Evolutionary conservation across 2,113 vertebrate genomes (phyloP), one percentile per base, ranked within the genome.

Genomic region (Stomatorhinus ivindoensis): DNA sequence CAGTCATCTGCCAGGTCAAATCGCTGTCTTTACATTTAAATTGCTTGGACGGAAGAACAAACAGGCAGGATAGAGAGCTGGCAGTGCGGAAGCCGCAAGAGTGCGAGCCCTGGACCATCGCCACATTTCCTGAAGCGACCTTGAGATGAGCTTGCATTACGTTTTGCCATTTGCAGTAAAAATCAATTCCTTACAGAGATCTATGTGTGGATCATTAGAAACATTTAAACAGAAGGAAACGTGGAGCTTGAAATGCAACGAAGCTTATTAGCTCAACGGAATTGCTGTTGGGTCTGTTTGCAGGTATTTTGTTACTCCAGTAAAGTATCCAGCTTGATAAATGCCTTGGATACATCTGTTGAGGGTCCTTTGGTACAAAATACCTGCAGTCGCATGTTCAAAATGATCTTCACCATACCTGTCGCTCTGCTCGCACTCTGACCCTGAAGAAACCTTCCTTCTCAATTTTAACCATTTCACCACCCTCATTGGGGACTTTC

Each of bases 401-500:
- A 8, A n/a, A 13, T n/a, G 83, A 50, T 85, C n/a, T 85, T 85
- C 83, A 13, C 21, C 24, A 48, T 48, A 47, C 10, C 44, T 50
- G 83, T 86, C 13, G 13, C 83, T 86, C 24, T 15, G 21, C 47
- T 86, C 24, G 50, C 10, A 48, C 24, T 27, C 42, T 27, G 50
- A 46, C 10, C 83, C n/a, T 50, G 42, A 48, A 86, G 44, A 50
- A 86, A 4, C 5, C 47, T 4, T 27, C 10, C 83, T 27, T n/a
- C 47, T 84, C 83, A n/a, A 31, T 50, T 53, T 27, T 50, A 87
- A 50, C 27, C 35, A 0, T 86, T 27, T 53, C 27, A 19, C 27
- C 31, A 31, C 27, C 50, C 50, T n/a, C 15, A 27, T 7, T 55
- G n/a, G 19, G 47, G 92, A 89, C 92, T 92, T 92, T 92, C 92